These are phyloP conservation scores for Cordilura impudica DNA, from an alignment of 2,888 invertebrate genomes.

Conservation along the genomic window DNA sequence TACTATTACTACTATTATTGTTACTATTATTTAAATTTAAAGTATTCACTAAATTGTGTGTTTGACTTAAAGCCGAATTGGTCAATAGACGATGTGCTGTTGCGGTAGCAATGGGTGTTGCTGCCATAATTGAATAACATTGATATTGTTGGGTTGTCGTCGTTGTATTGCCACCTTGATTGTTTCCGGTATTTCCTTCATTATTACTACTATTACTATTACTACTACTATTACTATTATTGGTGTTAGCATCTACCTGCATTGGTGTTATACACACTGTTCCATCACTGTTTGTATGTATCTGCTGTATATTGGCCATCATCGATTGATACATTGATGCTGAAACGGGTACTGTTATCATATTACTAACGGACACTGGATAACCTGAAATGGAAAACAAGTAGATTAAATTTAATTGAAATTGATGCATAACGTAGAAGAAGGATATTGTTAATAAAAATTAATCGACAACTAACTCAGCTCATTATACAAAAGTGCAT, in stretches of 20 bases:
- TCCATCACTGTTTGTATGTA: conserved; percentile 86
- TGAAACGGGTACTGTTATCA: conserved; percentile 96
- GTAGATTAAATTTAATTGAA: conserved; percentile 25
- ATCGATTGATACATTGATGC: conserved; percentile 98
- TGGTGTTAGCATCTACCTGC: conserved; percentile 82
- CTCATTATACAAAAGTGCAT: no score
- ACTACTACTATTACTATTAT: conserved; percentile 58
- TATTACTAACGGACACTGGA: conserved; percentile 92
- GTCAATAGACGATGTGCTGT: conserved; percentile 60
- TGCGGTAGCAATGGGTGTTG: conserved; percentile 53
- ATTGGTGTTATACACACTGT: conserved; percentile 90
- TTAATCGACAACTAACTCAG: background rate
- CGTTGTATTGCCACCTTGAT: background rate
- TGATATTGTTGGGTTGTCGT: conserved; percentile 63
- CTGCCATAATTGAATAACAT: conserved; percentile 66
- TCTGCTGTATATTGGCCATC: conserved; percentile 91
- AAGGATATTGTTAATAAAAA: background rate
- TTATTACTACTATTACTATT: conserved; percentile 28
- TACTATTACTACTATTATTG: conserved; percentile 37
- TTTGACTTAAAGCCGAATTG: conserved; percentile 56
- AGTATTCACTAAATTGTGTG: conserved; percentile 61
- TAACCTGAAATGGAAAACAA: conserved; percentile 71
- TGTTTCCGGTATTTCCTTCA: background rate
- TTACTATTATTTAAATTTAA: conserved; percentile 61
- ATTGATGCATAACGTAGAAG: background rate